Base-by-base conservation (phyloP, 2,797 vertebrate genomes). In the Lycodopsis pacificus region DNA sequence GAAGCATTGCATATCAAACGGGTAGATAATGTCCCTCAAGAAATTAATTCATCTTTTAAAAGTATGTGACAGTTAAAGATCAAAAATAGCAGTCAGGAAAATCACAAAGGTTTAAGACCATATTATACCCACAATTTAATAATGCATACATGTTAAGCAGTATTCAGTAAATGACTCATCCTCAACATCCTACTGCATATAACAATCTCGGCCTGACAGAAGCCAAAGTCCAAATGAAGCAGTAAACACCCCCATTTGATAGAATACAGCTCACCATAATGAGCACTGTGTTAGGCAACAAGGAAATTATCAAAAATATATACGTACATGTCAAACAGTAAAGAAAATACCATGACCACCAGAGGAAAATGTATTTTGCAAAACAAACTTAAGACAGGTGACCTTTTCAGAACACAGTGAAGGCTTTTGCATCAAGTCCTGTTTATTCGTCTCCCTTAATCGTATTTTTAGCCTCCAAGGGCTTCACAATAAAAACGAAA, bases 1-100 rank as follows among this genome's bases (percentile, higher is more conserved):
- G 88, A 69, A 86, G 32, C 67, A 65, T 42, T 72, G 82, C 84
- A 89, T 85, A 89, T 88, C 71, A 89, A 90, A 87, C 83, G 76
- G 65, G 62, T 22, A 69, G 63, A 49, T 82, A 80, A 81, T 79
- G 71, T 76, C 87, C 87, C 86, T 64, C 57, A 68, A 89, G 86
- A 87, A 85, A 85, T 85, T 44, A 73, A 88, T 85, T 71, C 65
- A 87, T 88, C 11, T 54, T 10, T 11, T 22, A 67, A 84, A 84
- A 79, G 72, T 73, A 74, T 81, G 76, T 85, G 76, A 88, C 77
- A 84, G 85, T 76, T 88, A 79, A 67, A 81, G 77, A 90, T 92
- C 79, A 88, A 85, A 89, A 82, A 81, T 72, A 49, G 74, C 66
- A 73, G 73, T 20, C 25, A 73, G 69, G 69, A 73, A 83, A 87